A percentile compares a stretch with the other conserved stretches of the same genome.
These are phyloP conservation scores for Atta cephalotes DNA, from an alignment of 1,140 invertebrate species.

Conservation along the genomic window DNA sequence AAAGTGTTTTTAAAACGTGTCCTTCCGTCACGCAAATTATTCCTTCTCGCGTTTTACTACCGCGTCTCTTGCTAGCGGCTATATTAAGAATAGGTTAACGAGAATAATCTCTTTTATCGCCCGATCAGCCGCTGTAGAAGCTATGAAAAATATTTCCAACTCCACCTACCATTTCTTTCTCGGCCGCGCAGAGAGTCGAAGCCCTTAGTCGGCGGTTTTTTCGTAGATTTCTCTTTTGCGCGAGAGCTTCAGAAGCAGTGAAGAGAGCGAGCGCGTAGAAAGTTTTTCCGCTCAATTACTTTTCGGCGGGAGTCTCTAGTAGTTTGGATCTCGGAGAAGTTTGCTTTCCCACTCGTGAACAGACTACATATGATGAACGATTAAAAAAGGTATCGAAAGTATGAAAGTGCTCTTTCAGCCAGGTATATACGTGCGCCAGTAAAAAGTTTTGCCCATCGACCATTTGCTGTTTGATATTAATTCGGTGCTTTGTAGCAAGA, in stretches of 20 bases:
- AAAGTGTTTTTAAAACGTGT: slow-evolving; percentile 61
- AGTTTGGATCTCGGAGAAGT: slow-evolving; percentile 56
- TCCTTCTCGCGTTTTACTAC: slow-evolving; percentile 4
- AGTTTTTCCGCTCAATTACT: slow-evolving; percentile 65
- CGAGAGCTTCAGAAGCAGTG: slow-evolving; percentile 8
- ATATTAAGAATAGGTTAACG: slow-evolving; percentile 59
- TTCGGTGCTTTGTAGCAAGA: slow-evolving; percentile 37
- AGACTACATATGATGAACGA: slow-evolving; percentile 62
- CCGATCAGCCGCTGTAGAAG: slow-evolving; percentile 41
- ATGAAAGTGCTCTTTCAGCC: slow-evolving; percentile 57
- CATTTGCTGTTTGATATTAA: slow-evolving; percentile 52
- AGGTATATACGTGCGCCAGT: slow-evolving; percentile 51
- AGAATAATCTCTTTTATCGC: slow-evolving; percentile 37
- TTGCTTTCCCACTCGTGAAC: slow-evolving; percentile 61
- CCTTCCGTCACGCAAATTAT: slow-evolving; percentile 50
- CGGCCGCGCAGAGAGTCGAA: slow-evolving; percentile 23
- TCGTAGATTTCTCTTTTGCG: slow-evolving; percentile 56
- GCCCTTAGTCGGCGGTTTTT: slow-evolving; percentile 60
- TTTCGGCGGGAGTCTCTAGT: slow-evolving; percentile 58
- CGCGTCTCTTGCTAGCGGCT: slow-evolving; percentile 17
- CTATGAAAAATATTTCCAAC: slow-evolving; percentile 51
- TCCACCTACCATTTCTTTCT: slow-evolving; percentile 47
- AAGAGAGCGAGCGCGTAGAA: slow-evolving; percentile 38
- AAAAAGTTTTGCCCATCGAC: slow-evolving; percentile 31
- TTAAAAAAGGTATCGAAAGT: slow-evolving; percentile 63